Conservation (phyloP, 1,140 invertebrate genomes). For the Lamellibrachia luymesi region DNA sequence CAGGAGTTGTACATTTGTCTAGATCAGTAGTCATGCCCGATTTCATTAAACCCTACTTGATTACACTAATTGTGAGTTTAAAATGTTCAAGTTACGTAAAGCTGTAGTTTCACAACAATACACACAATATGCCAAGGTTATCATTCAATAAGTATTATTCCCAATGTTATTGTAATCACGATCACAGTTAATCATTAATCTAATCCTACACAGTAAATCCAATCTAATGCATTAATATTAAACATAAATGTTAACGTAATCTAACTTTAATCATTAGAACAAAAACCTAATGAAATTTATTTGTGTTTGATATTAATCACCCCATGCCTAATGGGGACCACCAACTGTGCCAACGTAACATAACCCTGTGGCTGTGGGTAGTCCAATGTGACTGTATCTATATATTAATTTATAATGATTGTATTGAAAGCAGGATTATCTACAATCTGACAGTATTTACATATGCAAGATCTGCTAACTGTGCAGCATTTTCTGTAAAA, state of each 20-base stretch:
- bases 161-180: neutral
- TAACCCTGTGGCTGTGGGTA: neutral
- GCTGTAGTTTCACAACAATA: neutral
- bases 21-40: neutral
- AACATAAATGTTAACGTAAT: neutral
- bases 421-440: too few species aligned
- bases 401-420: too few species aligned
- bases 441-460: too few species aligned
- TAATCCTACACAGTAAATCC: neutral
- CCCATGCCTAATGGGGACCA: neutral
- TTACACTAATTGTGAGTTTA: neutral
- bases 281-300: neutral
- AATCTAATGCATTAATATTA: conserved; percentile 1
- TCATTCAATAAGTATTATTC: neutral
- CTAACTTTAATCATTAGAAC: conserved; percentile 22
- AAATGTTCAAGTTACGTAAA: neutral
- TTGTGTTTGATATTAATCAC: neutral
- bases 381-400: too few species aligned
- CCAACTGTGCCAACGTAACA: neutral
- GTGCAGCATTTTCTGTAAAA: too few species aligned
- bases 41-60: neutral
- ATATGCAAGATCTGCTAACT: too few species aligned
- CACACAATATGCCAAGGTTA: neutral
- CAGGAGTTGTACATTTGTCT: neutral
- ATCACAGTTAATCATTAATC: neutral